These are phyloP conservation scores for Petrocephalus microphthalmus DNA, from an alignment of 2,113 vertebrate species.

Conservation along the genomic window DNA sequence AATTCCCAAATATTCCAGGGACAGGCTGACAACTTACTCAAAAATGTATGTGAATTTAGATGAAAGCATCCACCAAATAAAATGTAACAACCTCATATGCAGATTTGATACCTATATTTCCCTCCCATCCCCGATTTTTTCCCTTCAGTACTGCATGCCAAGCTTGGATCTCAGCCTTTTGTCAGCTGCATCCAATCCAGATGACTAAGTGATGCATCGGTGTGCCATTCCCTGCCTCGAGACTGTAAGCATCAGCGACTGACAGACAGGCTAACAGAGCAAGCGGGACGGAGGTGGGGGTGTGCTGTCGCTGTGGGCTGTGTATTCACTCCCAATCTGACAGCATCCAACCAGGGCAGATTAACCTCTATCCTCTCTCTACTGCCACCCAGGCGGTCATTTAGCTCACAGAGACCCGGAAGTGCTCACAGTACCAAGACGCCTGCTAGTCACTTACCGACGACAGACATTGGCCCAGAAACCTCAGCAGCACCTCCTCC, in stretches of 20 bases:
- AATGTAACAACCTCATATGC: not conserved
- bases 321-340: not conserved
- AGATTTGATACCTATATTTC: not conserved
- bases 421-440: not conserved
- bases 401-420: not conserved
- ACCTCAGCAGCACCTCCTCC: not conserved
- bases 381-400: not conserved
- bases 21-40: not conserved
- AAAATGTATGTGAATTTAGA: not conserved
- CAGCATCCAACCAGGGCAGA: not conserved
- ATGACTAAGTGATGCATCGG: not conserved
- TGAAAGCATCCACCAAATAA: not conserved
- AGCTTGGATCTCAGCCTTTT: not conserved
- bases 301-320: not conserved
- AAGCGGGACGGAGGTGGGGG: not conserved
- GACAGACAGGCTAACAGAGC: not conserved
- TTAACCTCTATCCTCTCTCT: not conserved
- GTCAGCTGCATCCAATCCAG: not conserved
- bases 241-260: not conserved
- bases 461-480: not conserved
- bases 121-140: not conserved
- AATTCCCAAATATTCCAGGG: not conserved
- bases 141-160: not conserved
- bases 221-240: not conserved
- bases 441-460: not conserved